A percentile compares a stretch with the other conserved stretches of the same genome.
Conservation (phyloP, 2,113 vertebrate species). For the Macquaria ambigua region DNA sequence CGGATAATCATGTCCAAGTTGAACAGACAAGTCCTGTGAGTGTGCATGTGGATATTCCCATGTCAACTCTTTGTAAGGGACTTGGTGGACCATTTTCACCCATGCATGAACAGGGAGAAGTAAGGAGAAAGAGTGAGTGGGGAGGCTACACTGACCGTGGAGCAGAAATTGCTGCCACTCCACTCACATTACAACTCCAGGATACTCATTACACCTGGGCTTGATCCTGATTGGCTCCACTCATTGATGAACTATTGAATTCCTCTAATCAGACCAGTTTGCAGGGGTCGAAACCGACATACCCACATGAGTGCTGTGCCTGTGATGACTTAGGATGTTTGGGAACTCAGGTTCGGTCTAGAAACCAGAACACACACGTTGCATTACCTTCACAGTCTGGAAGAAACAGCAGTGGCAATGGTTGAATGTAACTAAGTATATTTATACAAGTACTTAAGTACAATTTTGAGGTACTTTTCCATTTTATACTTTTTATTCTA, state of each 20-base stretch:
- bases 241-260: conserved; percentile 25
- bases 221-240: conserved; percentile 19
- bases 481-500: neutral
- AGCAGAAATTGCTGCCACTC: neutral
- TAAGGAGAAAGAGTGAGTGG: too few species aligned
- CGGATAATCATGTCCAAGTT: neutral
- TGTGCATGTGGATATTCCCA: conserved; percentile 10
- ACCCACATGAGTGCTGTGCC: neutral
- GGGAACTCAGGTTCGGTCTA: neutral
- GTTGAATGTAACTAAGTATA: neutral
- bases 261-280: conserved; percentile 27
- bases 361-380: neutral
- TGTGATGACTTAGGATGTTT: neutral
- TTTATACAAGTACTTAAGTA: neutral
- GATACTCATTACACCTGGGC: conserved; percentile 5
- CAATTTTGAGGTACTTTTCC: neutral
- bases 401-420: neutral
- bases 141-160: neutral
- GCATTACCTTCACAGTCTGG: neutral
- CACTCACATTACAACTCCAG: conserved; percentile 25
- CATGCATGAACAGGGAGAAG: neutral
- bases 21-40: neutral
- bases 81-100: neutral
- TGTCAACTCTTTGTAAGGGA: neutral
- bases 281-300: conserved; percentile 1